phyloP scores from a whole-genome alignment of 2,113 vertebrate species.

The Carlito syrichta region DNA sequence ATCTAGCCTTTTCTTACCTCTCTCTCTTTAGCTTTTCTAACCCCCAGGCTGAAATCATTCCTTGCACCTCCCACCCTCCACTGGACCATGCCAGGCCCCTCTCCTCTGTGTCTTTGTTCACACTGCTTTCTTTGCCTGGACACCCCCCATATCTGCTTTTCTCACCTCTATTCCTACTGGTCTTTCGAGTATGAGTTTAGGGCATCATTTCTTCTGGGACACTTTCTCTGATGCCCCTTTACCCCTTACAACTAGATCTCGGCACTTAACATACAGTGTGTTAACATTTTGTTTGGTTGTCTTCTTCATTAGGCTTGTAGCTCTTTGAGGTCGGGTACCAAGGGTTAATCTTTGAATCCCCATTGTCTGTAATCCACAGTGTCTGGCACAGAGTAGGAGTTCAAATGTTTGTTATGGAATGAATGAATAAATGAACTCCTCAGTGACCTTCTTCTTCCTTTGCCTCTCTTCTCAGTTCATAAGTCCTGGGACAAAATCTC shows the following conservation, averaged over 20 bases:
- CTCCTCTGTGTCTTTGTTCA: slow-evolving; percentile 25
- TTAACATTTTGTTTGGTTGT: slow-evolving; percentile 29
- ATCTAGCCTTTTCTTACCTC: background rate
- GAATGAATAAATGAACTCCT: background rate
- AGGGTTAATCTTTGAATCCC: slow-evolving; percentile 7
- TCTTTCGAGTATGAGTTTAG: slow-evolving; percentile 50
- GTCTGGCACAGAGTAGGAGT: background rate
- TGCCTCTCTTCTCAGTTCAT: background rate
- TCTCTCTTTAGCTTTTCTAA: background rate
- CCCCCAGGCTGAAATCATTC: background rate
- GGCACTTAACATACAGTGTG: background rate
- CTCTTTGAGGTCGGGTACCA: slow-evolving; percentile 28
- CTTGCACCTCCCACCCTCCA: background rate
- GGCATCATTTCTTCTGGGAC: background rate
- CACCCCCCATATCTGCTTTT: slow-evolving; percentile 5
- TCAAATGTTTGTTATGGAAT: slow-evolving; percentile 32
- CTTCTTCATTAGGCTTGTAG: background rate
- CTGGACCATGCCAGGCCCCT: background rate
- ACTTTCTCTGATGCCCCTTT: background rate
- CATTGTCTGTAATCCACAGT: background rate
- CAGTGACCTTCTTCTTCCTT: background rate
- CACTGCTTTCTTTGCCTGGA: slow-evolving; percentile 17
- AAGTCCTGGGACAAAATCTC: background rate
- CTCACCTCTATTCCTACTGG: slow-evolving; percentile 27
- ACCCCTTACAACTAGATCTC: background rate